Evolutionary conservation across 2,888 invertebrate genomes (phyloP), one percentile per base, ranked within the genome.

Genomic region (Pterostichus niger): DNA sequence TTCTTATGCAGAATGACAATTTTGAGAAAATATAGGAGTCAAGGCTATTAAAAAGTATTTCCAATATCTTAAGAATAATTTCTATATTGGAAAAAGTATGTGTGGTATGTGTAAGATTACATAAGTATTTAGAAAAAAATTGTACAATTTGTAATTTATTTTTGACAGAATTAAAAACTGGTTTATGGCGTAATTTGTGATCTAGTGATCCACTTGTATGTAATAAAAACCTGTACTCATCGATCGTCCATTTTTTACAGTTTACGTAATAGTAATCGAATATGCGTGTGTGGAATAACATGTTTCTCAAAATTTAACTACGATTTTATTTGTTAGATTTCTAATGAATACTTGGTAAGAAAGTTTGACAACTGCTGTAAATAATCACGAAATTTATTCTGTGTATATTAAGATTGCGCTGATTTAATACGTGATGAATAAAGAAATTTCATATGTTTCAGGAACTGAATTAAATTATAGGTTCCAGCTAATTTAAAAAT

Each of bases 381-480:
- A 44, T 40, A 64, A 44, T 40, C 46, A 71, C 44, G 44, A 71
- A 44, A 35, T 64, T 64, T 33, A 64, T 15, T 44, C 40, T 0
- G 68, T 71, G 44, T 24, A 17, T 6, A 71, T 15, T 17, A 46
- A 46, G 44, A 71, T 71, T 71, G 56, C 56, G 56, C 13, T 56
- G 68, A 44, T 71, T 13, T 71, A 44, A 11, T 71, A 71, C 68
- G 17, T 44, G 68, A 71, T 44, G 44, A 71, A 71, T 13, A 71
- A 44, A 44, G 17, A 10, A 17, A 24, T 24, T 24, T 24, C 24
- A 3, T 24, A 24, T 24, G 35, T 11, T 68, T 35, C 64, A 68
- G 68, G 44, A 44, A 68, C 15, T 68, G n/a, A 64, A 64, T 64
- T 71, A 71, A 71, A 46, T 71, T 71, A 71, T 71, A 64, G 6